phyloP scores from a whole-genome alignment of 2,797 vertebrate genomes.

The Platyrinchus mystaceus region DNA sequence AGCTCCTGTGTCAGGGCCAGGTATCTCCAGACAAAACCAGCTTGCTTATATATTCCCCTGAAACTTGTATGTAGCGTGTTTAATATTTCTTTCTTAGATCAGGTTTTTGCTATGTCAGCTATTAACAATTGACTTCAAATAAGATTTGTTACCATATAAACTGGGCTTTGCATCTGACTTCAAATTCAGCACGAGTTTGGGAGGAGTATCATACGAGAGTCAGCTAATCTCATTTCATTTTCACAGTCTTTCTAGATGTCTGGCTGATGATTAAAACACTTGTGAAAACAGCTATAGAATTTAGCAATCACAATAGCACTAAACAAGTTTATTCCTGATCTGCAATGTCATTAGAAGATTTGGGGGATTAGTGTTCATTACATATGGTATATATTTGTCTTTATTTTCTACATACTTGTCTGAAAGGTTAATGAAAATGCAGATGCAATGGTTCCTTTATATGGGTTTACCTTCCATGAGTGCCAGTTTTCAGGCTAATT shows the following conservation, averaged over 20 bases:
- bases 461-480: conserved; percentile 55
- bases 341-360: conserved; percentile 27
- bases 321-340: conserved; percentile 8
- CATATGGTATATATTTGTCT: conserved; percentile 25
- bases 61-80: not conserved
- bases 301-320: not conserved
- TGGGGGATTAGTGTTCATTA: not conserved
- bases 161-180: not conserved
- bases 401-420: conserved; percentile 16
- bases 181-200: not conserved
- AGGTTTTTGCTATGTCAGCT: not conserved
- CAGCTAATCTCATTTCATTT: conserved; percentile 5
- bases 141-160: not conserved
- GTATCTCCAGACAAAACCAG: not conserved
- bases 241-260: not conserved
- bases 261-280: not conserved
- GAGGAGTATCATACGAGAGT: not conserved
- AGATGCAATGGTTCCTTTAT: conserved; percentile 37
- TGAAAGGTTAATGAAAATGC: conserved; percentile 61
- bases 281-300: not conserved
- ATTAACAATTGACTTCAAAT: not conserved
- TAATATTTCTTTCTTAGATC: not conserved
- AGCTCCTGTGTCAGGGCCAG: not conserved
- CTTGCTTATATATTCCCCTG: not conserved
- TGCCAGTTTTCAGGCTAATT: conserved; percentile 66